Conservation (phyloP, 2,888 invertebrate genomes). For the Tetragonisca angustula region DNA sequence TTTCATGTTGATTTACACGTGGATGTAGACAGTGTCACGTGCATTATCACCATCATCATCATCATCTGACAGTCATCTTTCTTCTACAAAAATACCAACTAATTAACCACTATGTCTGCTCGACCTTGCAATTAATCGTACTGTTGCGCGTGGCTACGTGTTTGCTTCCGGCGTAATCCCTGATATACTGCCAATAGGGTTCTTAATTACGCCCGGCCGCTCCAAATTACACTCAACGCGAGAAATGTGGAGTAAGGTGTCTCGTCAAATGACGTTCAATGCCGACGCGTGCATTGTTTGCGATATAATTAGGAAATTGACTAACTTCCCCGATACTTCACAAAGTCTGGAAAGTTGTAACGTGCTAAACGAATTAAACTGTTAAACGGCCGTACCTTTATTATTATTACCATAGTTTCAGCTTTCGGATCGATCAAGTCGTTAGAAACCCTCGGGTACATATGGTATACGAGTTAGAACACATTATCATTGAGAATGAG, state of each 20-base stretch:
- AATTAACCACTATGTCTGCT: constrained; percentile 57
- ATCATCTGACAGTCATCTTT: constrained; percentile 47
- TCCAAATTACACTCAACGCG: constrained; percentile 10
- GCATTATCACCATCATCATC: constrained; percentile 12
- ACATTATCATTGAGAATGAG: background rate
- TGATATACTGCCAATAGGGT: constrained; percentile 24
- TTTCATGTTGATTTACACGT: background rate
- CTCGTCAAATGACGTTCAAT: background rate
- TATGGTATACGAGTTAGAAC: background rate
- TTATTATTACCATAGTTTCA: background rate
- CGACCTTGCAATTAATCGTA: constrained; percentile 63
- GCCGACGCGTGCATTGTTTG: background rate
- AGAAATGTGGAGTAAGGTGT: constrained; percentile 2
- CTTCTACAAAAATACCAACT: constrained; percentile 50
- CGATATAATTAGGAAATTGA: background rate
- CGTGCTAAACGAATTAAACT: background rate
- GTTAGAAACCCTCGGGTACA: background rate
- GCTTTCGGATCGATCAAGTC: background rate
- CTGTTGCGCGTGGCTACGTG: constrained; percentile 31
- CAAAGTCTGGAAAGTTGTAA: background rate
- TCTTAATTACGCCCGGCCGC: constrained; percentile 24
- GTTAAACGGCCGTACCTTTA: background rate
- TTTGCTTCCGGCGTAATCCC: constrained; percentile 38
- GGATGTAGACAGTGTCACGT: background rate
- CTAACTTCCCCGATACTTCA: background rate